Base-by-base conservation (phyloP, 2,888 invertebrate genomes). In the Lottia gigantea region DNA sequence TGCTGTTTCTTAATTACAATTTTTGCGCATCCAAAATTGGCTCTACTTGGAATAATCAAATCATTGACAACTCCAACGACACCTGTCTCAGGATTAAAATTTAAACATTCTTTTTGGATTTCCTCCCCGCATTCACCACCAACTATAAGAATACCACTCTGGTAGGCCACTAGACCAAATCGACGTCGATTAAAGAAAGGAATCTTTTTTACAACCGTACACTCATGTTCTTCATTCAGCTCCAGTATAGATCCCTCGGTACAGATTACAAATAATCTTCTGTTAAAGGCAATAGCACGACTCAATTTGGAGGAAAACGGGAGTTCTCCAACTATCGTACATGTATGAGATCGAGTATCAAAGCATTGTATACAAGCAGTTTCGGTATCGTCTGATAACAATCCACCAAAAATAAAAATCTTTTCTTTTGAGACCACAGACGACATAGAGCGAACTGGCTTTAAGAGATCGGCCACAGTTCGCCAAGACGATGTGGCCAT, bases 1-100 rank as follows among this genome's bases (percentile, higher is more conserved):
- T 78, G 80, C 62, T 78, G 80, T 64, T 82, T 82, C 46, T 82
- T 80, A 64, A 82, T 73, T 2, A 82, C 76, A n/a, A 82, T 75
- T 62, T 80, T 82, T 8, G 78, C 73, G 12, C 77, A 75, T 14
- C 78, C 82, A 71, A 82, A 82, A 64, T 82, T 82, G 1, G 80
- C 82, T 12, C 82, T 65, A 2, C 75, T 72, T 11, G 82, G 82
- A 11, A 78, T 73, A 40, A 75, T 78, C 62, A 76, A 76, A 46
- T 69, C 72, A 8, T 75, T 75, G 12, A 76, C 72, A 6, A 69
- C 62, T 2, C 64, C 71, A 6, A 65, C 68, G 61, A 77, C 74
- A 26, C 78, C 78, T 1, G 73, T 76, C 23, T 78, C 75, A 0
- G 79, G 78, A 63, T 79, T 76, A 40, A 80, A 75, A 2, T 76